Evolutionary conservation across 2,113 vertebrate species (phyloP).

Genomic region (Oreotrochilus melanogaster): DNA sequence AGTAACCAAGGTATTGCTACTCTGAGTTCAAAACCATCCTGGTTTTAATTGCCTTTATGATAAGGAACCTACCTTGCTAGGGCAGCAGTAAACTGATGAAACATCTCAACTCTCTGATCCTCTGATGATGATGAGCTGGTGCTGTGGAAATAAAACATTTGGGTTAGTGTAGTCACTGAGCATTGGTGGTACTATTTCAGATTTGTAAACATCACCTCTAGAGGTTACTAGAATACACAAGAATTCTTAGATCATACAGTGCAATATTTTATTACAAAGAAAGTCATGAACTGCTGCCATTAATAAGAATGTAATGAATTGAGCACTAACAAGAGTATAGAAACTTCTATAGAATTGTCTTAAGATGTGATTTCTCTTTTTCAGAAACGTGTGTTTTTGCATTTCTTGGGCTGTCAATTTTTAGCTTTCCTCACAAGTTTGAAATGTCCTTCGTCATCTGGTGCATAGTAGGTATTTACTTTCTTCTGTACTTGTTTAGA

Average conservation of each 20-base stretch:
- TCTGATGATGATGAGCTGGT: background rate
- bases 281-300: background rate
- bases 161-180: background rate
- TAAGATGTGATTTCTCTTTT: conserved; percentile 65
- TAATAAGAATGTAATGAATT: background rate
- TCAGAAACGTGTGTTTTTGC: conserved; percentile 98
- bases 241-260: background rate
- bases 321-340: background rate
- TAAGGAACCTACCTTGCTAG: background rate
- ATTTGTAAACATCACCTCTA: background rate
- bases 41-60: background rate
- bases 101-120: background rate
- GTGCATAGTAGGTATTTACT: conserved; percentile 94
- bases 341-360: background rate
- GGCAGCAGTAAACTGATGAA: background rate
- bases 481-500: background rate
- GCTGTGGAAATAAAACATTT: background rate
- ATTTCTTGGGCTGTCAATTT: conserved; percentile 97
- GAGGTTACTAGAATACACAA: background rate
- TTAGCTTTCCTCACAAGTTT: conserved; percentile 99
- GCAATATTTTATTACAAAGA: background rate
- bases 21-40: background rate
- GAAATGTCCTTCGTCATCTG: conserved; percentile 99
- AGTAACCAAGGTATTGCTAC: background rate
- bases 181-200: background rate